phyloP scores from a whole-genome alignment of 2,888 invertebrate species.

The Dynastes grantii region DNA sequence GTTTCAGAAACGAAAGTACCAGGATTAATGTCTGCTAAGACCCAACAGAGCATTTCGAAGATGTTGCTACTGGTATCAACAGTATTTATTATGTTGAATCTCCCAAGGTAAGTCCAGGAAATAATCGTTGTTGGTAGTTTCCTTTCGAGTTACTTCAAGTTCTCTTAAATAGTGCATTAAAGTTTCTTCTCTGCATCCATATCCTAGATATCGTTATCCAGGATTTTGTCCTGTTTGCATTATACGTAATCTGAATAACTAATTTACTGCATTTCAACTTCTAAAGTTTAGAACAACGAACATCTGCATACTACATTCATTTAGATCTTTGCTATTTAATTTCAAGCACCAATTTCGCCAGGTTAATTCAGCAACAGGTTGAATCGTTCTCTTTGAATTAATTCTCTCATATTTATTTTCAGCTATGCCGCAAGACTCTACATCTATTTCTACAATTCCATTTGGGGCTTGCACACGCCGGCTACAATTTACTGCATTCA shows the following conservation, averaged over 20 bases:
- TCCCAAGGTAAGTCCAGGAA: constrained; percentile 73
- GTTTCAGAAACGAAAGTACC: constrained; percentile 70
- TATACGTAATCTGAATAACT: too few species aligned
- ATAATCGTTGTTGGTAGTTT: too few species aligned
- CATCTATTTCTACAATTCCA: constrained; percentile 71
- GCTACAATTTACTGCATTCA: constrained; percentile 68
- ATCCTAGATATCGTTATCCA: too few species aligned
- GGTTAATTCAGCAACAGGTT: too few species aligned
- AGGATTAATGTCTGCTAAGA: constrained; percentile 62
- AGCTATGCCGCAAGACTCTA: constrained; percentile 74
- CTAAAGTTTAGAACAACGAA: too few species aligned
- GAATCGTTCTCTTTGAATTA: too few species aligned
- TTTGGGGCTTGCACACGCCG: constrained; percentile 65
- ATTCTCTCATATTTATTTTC: constrained; percentile 59
- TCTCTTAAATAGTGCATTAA: too few species aligned
- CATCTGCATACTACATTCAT: neutral
- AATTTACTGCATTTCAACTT: too few species aligned
- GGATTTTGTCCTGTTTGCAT: too few species aligned
- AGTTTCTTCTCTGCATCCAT: too few species aligned
- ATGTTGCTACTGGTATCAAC: constrained; percentile 79
- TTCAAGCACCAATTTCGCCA: too few species aligned
- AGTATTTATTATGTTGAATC: constrained; percentile 77
- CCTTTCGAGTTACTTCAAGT: too few species aligned
- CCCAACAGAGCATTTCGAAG: constrained; percentile 77
- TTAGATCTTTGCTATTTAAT: neutral